Conservation (phyloP, 2,797 vertebrate species). For the Chaunax sp. region DNA sequence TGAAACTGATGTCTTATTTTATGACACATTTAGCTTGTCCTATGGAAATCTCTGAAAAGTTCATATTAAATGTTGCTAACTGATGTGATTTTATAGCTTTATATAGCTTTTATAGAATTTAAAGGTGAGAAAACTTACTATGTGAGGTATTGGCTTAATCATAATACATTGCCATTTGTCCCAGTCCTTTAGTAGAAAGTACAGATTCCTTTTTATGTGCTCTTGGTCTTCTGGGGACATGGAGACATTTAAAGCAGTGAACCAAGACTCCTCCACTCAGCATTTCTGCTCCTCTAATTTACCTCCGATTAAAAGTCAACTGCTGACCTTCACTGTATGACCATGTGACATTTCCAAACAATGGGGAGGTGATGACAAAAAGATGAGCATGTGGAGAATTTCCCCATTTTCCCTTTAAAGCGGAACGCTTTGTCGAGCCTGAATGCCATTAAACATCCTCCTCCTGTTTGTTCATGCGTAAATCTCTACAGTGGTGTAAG, state of each 20-base stretch:
- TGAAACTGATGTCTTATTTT: neutral
- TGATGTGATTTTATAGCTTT: neutral
- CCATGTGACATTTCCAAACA: constrained; percentile 63
- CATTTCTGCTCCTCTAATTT: constrained; percentile 32
- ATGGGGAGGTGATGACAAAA: constrained; percentile 38
- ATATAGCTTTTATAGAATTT: too few relatives aligned
- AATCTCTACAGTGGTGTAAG: constrained; percentile 12
- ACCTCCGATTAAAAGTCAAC: constrained; percentile 47
- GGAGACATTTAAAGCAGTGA: constrained; percentile 41
- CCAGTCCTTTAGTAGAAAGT: too few relatives aligned
- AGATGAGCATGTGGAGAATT: constrained; percentile 43
- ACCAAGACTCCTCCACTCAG: constrained; percentile 22
- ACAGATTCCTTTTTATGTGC: neutral
- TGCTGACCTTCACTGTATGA: constrained; percentile 48
- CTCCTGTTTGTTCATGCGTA: constrained; percentile 12
- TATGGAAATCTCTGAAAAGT: neutral
- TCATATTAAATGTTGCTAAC: neutral
- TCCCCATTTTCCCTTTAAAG: neutral
- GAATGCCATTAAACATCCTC: constrained; percentile 11
- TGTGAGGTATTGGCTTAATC: too few relatives aligned
- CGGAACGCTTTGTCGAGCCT: neutral
- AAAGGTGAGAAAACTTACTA: too few relatives aligned
- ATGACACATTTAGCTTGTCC: neutral
- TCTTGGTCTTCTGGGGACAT: constrained; percentile 2
- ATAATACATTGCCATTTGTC: too few relatives aligned